Conservation (phyloP, 2,113 vertebrate genomes). For the Sorex araneus region DNA sequence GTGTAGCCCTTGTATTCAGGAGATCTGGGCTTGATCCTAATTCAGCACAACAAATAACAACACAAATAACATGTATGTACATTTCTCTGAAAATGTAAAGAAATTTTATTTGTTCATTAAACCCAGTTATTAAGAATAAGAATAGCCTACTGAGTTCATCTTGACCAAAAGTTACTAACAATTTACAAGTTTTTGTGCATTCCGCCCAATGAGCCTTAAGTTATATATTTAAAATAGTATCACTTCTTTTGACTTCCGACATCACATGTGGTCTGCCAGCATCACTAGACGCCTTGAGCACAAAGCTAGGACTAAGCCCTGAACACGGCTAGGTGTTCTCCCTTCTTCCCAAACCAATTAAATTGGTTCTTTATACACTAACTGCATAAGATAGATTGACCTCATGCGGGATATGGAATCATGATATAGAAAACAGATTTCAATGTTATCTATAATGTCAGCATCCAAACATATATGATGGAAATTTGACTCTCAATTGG, state of each 20-base stretch:
- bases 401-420: background rate
- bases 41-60: too few relatives aligned
- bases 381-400: background rate
- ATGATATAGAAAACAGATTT: slow-evolving; percentile 39
- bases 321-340: too few relatives aligned
- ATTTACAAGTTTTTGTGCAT: background rate
- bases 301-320: too few relatives aligned
- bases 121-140: too few relatives aligned
- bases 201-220: background rate
- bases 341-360: background rate
- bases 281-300: too few relatives aligned
- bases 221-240: background rate
- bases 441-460: background rate
- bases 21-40: too few relatives aligned
- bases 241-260: background rate
- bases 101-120: too few relatives aligned
- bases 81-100: slow-evolving; percentile 22
- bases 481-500: slow-evolving; percentile 32
- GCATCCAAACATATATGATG: background rate
- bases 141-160: background rate
- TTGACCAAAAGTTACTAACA: background rate
- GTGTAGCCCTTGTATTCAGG: too few relatives aligned
- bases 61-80: too few relatives aligned
- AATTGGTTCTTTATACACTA: background rate
- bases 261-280: too few relatives aligned